Base-by-base conservation (phyloP, 2,888 invertebrate species). In the Pocota personata region DNA sequence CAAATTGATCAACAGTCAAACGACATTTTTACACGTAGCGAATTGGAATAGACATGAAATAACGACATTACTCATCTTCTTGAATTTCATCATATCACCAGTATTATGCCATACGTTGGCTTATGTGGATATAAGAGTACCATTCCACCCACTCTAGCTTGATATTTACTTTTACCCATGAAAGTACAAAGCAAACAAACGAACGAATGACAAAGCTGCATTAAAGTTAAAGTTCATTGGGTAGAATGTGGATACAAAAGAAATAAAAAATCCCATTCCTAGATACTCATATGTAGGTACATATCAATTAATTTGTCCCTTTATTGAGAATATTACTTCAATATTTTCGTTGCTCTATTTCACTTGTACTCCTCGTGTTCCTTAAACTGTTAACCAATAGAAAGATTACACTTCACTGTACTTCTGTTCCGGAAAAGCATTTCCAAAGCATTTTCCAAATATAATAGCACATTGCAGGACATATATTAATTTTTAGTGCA, bases 391-490 rank as follows among this genome's bases (percentile, higher is more conserved):
- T 66, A 66, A 27, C 27, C 48, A 62, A 32, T 24, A 37, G 4
- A 73, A 78, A 55, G 73, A 69, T 69, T 37, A 37, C 40, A 50
- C 55, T 62, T 57, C n/a, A 75, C 78, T 73, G 69, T 4, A n/a
- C 37, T 57, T 19, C 12, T n/a, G 30, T 48, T 32, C 24, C 16
- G n/a, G 27, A 24, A 30, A 58, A 32, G 0, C 50, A 60, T 14
- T 57, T 55, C 10, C 7, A 24, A 2, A 10, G 35, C 8, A 60
- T 14, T 57, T 55, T n/a, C 7, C 14, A 27, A 50, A 21, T 16
- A 55, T 40, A 32, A 0, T 46, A 16, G 27, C 24, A n/a, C 62
- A 55, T 40, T 30, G 21, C 37, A 37, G 72, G 32, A 55, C n/a
- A 64, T 27, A 7, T 16, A 52, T 52, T 67, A 66, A 76, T 67